Base-by-base conservation (phyloP, 2,797 vertebrate species). In the Eremophila alpestris region DNA sequence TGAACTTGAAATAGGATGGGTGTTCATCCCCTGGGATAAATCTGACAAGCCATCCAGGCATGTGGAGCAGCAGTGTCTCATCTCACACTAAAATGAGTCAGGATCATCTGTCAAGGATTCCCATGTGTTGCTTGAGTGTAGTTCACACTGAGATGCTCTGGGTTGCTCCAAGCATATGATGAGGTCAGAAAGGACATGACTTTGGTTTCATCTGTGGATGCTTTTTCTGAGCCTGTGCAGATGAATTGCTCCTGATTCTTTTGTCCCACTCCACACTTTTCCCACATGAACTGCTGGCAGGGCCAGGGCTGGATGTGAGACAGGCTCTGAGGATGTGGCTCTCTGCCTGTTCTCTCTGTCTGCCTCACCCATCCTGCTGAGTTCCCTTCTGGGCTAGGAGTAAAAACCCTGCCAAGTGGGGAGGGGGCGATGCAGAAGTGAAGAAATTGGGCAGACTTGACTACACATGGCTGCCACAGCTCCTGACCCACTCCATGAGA, bases 351-450 rank as follows among this genome's bases (percentile, higher is more conserved):
- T 93, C 59, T 76, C 30, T 91, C 86, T n/a, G 74, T 89, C 87
- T 91, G 82, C 82, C 73, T 94, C 76, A 92, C 68, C 70, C 76
- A 41, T 94, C 83, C 92, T 30, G 46, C 70, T 80, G 80, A 94
- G 65, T 76, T 96, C 83, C 40, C 36, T 92, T 74, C 80, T 89
- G 49, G 52, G 46, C 58, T 87, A 52, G 67, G 65, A 96, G 62
- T 81, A 54, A 87, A 80, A 92, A 18, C 51, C 30, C 27, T 92
- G 70, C 79, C 91, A 95, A 94, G 46, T 56, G 83, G 71, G 64
- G 83, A 90, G 81, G 73, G 79, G 59, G 45, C 0, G 0, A 79
- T 79, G 74, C 52, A 87, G 67, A 78, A 91, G 70, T 69, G 79
- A 75, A 93, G 36, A 62, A 92, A 86, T 86, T 81, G 70, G 87